Percentiles rank a stretch among this genome's conserved stretches.
These are phyloP conservation scores for Enteromius paludinosus DNA, from an alignment of 2,797 vertebrate species.

Conservation along the genomic window DNA sequence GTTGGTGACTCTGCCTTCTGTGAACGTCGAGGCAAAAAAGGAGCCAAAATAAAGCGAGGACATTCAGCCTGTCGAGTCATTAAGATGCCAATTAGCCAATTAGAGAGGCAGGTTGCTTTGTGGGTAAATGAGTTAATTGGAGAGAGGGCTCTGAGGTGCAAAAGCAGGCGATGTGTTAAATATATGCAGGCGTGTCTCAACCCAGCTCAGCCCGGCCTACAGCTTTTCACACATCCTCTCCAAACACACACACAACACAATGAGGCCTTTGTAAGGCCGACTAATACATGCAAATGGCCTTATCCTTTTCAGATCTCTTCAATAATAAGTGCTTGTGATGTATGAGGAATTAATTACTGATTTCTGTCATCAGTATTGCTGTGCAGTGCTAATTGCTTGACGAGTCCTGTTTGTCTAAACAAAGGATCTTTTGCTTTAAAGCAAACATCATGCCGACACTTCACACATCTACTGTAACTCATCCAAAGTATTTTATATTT, in stretches of 20 bases:
- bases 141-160: conserved; percentile 74
- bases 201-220: conserved; percentile 59
- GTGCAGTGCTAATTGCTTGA: conserved; percentile 44
- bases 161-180: conserved; percentile 70
- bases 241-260: conserved; percentile 75
- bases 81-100: conserved; percentile 80
- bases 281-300: conserved; percentile 78
- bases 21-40: conserved; percentile 48
- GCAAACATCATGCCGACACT: conserved; percentile 10
- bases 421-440: conserved; percentile 33
- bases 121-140: conserved; percentile 82
- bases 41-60: conserved; percentile 64
- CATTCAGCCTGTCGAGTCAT: conserved; percentile 69
- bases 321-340: conserved; percentile 78
- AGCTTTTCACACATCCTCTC: conserved; percentile 73
- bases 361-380: conserved; percentile 55
- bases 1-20: conserved; percentile 50
- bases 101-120: conserved; percentile 74
- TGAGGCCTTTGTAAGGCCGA: conserved; percentile 75
- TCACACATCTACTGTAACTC: conserved; percentile 7
- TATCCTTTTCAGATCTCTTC: conserved; percentile 68
- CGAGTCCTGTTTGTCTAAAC: conserved; percentile 48
- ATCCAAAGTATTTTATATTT: conserved; percentile 3
- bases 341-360: conserved; percentile 73
- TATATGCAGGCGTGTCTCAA: conserved; percentile 73